Evolutionary conservation across 1,140 invertebrate species (phyloP).

Genomic region (Aphaenogaster rudis): DNA sequence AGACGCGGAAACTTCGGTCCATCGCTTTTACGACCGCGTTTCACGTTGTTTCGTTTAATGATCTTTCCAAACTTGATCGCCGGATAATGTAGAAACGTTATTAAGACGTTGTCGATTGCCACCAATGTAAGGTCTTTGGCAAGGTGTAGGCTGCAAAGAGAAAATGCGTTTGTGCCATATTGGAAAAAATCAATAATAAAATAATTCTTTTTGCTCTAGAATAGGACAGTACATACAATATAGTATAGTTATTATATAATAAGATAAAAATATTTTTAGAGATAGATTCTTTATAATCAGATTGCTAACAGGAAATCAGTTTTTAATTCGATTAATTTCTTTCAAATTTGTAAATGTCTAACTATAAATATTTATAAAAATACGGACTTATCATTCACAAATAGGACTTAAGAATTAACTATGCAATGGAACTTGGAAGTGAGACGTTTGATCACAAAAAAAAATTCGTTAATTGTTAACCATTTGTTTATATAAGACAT

Average conservation of each 20-base stretch:
- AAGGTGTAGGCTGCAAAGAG: not conserved
- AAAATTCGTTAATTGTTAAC: not conserved
- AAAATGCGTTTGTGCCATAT: not conserved
- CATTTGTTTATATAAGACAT: not conserved
- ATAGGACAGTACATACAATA: not conserved
- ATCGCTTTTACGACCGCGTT: slow-evolving; percentile 14
- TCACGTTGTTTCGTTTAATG: slow-evolving; percentile 49
- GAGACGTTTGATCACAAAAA: no score
- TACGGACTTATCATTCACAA: not conserved
- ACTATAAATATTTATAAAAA: not conserved
- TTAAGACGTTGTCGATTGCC: slow-evolving; percentile 17
- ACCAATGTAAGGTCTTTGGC: not conserved
- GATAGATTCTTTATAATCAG: not conserved
- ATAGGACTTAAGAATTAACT: not conserved
- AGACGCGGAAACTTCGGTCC: slow-evolving; percentile 15
- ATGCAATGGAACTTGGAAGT: not conserved
- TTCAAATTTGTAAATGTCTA: not conserved
- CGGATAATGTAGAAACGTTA: slow-evolving; percentile 28
- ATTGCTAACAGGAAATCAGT: not conserved
- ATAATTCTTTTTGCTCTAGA: not conserved
- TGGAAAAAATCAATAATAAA: not conserved
- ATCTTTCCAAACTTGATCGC: slow-evolving; percentile 55
- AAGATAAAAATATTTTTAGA: no score
- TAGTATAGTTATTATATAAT: not conserved
- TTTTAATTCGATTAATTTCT: not conserved